Percentiles rank a stretch among this genome's conserved stretches.
phyloP scores from a whole-genome alignment of 2,797 vertebrate species.

The Parauchenoglanis ngamensis region DNA sequence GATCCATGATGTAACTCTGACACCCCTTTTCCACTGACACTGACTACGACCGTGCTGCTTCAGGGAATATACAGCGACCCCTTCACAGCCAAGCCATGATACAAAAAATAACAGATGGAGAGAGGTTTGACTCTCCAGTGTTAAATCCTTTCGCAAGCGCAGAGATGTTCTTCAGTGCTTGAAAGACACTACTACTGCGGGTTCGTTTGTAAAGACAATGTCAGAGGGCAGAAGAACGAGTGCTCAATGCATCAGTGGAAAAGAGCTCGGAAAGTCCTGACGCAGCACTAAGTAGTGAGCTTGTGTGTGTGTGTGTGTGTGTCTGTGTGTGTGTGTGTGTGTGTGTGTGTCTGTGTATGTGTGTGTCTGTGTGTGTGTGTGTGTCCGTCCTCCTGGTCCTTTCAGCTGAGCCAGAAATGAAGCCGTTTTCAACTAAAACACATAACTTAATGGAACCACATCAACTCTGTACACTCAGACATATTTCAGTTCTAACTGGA shows the following conservation, averaged over 20 bases:
- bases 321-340: conserved; percentile 34
- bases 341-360: too few relatives aligned
- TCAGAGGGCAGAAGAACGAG: neutral
- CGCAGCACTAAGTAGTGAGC: conserved; percentile 5
- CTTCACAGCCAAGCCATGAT: neutral
- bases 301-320: conserved; percentile 23
- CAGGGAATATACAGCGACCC: neutral
- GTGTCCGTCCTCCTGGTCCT: conserved; percentile 42
- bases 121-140: neutral
- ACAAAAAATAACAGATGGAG: neutral
- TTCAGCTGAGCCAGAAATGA: conserved; percentile 46
- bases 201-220: neutral
- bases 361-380: conserved; percentile 36
- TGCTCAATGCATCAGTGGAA: neutral
- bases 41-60: neutral
- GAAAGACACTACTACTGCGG: neutral
- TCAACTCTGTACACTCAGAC: conserved; percentile 49
- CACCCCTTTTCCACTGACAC: conserved; percentile 1
- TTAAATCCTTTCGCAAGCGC: neutral
- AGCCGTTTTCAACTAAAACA: conserved; percentile 47
- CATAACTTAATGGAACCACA: conserved; percentile 54
- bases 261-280: conserved; percentile 19
- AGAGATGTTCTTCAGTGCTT: neutral
- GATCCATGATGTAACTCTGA: conserved; percentile 24
- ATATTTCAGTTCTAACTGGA: conserved; percentile 55